Evolutionary conservation across 2,113 vertebrate species (phyloP), one percentile per base, ranked within the genome.

Genomic region (Lipophrys pholis): DNA sequence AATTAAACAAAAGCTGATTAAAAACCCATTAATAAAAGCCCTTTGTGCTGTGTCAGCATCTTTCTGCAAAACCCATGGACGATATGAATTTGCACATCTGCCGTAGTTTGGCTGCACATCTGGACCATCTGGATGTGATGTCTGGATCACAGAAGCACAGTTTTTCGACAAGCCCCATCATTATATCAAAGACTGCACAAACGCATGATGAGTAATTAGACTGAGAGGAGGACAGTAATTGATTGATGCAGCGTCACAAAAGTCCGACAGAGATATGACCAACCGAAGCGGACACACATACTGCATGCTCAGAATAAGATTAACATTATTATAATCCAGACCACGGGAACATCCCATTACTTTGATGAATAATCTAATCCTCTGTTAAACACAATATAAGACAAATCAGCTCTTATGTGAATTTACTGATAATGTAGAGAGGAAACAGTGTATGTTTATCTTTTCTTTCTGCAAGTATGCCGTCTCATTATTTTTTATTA

Each of bases 271-370:
- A 1, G 3, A 40, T 52, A 36, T 62, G 1, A 76, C 8, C 21
- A 65, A 35, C 11, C 36, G 71, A 51, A 60, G 62, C 69, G 46
- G 48, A 70, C 51, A 58, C 57, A 73, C 45, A 39, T 55, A 36
- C 65, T 43, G 17, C 42, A 43, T 21, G 49, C 52, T 73, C 49
- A 76, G 65, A 5, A 52, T 52, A 41, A 70, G 76, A 91, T 87
- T 86, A 87, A 70, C 70, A 54, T 69, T 17, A 69, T 56, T 51
- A 67, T 85, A 89, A 90, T 83, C 81, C 79, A 81, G 61, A 74
- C 52, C 84, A 86, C 77, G 67, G 79, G 74, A 73, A 63, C 75
- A 80, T 65, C 54, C 75, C 80, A 85, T 79, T 89, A 74, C 21
- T 56, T 73, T 61, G 79, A 77, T 70, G 59, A 81, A 83, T 76